A percentile compares a stretch with the other conserved stretches of the same genome.
phyloP scores from a whole-genome alignment of 2,797 vertebrate species.

The Natrix natrix region DNA sequence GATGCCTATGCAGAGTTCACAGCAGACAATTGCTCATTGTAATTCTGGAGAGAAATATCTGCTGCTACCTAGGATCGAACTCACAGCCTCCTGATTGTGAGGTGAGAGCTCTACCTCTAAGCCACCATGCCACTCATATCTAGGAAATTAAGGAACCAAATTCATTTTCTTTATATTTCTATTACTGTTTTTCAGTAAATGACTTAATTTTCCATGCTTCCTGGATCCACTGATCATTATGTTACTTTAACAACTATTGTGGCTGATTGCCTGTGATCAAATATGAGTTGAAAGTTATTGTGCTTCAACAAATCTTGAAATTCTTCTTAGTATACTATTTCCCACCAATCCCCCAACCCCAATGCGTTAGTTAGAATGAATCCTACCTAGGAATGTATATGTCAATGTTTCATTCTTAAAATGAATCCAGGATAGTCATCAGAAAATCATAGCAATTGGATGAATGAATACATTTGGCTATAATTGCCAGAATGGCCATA shows the following conservation, averaged over 20 bases:
- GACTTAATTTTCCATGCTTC: background rate
- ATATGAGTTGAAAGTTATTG: background rate
- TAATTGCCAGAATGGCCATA: background rate
- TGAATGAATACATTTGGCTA: background rate
- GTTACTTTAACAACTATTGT: background rate
- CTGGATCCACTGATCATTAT: background rate
- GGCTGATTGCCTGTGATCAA: background rate
- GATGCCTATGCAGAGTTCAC: background rate
- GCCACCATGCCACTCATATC: background rate
- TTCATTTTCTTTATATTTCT: background rate
- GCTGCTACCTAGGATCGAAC: background rate
- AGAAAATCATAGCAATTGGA: background rate
- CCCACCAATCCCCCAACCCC: accelerated
- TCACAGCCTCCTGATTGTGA: background rate
- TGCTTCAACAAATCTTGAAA: background rate
- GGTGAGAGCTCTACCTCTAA: background rate
- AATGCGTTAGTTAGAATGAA: background rate
- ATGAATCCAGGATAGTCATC: background rate
- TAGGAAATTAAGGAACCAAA: background rate
- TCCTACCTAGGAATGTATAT: background rate
- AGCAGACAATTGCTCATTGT: background rate
- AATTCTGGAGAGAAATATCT: background rate
- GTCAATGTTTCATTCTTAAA: background rate
- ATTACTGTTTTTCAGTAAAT: background rate
- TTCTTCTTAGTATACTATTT: background rate